Evolutionary conservation across 2,797 vertebrate genomes (phyloP).

Genomic region (Gobionotothen gibberifrons): DNA sequence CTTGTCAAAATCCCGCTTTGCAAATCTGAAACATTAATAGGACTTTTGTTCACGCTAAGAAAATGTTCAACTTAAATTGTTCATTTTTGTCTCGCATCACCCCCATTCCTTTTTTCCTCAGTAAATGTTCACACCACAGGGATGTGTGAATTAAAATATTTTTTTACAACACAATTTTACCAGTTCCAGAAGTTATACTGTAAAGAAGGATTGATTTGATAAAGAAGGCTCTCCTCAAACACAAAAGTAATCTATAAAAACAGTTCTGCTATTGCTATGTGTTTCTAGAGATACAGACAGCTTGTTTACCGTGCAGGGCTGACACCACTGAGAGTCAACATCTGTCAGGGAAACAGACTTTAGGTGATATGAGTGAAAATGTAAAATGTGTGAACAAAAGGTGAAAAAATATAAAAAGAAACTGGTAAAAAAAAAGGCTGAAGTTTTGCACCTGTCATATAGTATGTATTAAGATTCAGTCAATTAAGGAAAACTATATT

Average conservation of each 20-base stretch:
- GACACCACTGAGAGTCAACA: constrained; percentile 25
- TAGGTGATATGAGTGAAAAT: constrained; percentile 13
- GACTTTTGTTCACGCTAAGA: constrained; percentile 40
- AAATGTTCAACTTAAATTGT: constrained; percentile 18
- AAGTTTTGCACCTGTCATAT: neutral
- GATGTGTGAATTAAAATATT: neutral
- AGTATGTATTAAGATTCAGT: neutral
- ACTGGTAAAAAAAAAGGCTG: neutral
- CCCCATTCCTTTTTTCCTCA: neutral
- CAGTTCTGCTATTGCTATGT: neutral
- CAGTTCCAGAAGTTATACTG: neutral
- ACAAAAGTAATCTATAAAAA: neutral
- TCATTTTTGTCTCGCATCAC: constrained; percentile 28
- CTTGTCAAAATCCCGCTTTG: constrained; percentile 41
- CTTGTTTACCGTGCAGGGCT: constrained; percentile 12
- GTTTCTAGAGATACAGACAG: neutral
- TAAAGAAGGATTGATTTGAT: neutral
- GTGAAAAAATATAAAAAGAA: neutral
- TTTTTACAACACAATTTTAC: neutral
- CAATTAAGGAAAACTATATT: neutral
- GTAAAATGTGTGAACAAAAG: constrained; percentile 3
- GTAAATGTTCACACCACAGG: constrained; percentile 5
- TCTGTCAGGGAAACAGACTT: constrained; percentile 13
- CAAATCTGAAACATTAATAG: constrained; percentile 39
- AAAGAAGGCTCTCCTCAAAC: constrained; percentile 1